Evolutionary conservation across 2,888 invertebrate species (phyloP).

Genomic region (Yponomeuta malinellus): DNA sequence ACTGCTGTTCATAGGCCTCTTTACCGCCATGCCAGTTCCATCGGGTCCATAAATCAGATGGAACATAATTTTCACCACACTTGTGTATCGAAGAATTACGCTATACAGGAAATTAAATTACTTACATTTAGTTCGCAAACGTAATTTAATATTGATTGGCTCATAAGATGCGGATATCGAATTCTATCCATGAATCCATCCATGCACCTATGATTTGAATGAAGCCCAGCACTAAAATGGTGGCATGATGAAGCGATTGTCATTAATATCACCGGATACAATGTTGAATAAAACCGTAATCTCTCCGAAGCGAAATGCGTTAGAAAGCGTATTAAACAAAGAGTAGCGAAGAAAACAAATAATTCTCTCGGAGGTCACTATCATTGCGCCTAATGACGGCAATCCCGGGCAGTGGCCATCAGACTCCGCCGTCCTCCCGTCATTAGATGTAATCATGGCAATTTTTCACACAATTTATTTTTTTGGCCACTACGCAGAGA

Average conservation of each 20-base stretch:
- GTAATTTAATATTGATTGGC: background rate
- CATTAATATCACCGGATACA: background rate
- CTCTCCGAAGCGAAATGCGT: constrained; percentile 5
- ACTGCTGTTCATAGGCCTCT: too few species aligned
- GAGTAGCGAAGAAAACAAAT: constrained; percentile 55
- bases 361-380: constrained; percentile 60
- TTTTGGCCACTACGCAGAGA: constrained; percentile 47
- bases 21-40: too few species aligned
- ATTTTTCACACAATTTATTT: constrained; percentile 75
- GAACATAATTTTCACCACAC: background rate
- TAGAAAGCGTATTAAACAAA: constrained; percentile 23
- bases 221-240: background rate
- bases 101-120: background rate
- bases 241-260: background rate
- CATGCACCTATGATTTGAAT: background rate
- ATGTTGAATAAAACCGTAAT: background rate
- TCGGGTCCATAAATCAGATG: background rate
- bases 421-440: constrained; percentile 54
- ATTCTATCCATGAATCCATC: background rate
- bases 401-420: constrained; percentile 63
- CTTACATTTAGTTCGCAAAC: background rate
- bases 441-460: constrained; percentile 73
- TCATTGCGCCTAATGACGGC: constrained; percentile 69
- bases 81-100: background rate
- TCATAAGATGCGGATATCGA: background rate